Conservation (phyloP, 2,113 vertebrate species). For the Saccopteryx leptura region DNA sequence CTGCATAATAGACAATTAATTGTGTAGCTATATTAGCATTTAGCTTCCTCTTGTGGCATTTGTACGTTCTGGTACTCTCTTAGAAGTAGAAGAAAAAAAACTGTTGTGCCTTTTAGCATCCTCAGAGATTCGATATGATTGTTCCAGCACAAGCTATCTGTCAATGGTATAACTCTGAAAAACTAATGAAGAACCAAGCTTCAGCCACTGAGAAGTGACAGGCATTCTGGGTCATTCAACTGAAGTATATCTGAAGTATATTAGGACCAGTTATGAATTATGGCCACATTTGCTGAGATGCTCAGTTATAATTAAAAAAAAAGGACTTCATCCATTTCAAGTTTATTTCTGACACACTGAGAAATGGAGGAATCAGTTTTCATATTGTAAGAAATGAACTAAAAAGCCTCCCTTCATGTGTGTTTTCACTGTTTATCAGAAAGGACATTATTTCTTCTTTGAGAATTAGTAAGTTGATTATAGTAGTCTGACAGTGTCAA, state of each 20-base stretch:
- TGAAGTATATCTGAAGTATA: slow-evolving; percentile 17
- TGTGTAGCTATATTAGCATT: neutral
- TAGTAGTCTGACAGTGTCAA: slow-evolving; percentile 25
- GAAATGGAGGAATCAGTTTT: slow-evolving; percentile 59
- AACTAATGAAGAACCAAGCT: neutral
- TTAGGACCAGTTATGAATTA: slow-evolving; percentile 39
- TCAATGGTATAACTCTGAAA: neutral
- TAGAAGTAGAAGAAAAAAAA: neutral
- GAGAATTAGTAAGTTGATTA: slow-evolving; percentile 52
- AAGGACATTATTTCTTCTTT: slow-evolving; percentile 45
- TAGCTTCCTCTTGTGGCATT: neutral
- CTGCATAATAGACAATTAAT: neutral
- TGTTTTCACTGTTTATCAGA: slow-evolving; percentile 60
- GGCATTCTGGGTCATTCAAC: neutral
- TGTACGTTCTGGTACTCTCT: neutral
- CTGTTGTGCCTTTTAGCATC: neutral
- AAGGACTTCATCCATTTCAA: slow-evolving; percentile 52
- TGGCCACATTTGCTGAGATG: neutral
- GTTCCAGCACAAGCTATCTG: neutral
- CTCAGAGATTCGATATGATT: neutral
- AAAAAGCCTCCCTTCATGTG: neutral
- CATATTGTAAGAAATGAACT: slow-evolving; percentile 3
- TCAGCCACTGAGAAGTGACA: neutral
- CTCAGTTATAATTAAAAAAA: slow-evolving; percentile 45
- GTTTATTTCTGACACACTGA: slow-evolving; percentile 57